Conservation (phyloP, 2,113 vertebrate species). For the Zosterops japonicus region DNA sequence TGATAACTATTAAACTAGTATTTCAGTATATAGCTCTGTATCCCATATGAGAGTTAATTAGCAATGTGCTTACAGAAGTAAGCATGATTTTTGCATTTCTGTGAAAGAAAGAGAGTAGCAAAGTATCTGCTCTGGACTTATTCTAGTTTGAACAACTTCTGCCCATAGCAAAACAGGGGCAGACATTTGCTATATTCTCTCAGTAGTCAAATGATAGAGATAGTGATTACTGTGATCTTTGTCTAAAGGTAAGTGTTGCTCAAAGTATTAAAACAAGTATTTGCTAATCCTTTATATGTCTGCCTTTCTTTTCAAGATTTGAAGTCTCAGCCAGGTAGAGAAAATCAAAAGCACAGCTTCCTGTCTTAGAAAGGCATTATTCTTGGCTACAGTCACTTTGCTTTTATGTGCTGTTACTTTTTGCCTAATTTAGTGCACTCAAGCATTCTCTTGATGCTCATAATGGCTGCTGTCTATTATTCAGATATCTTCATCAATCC, state of each 20-base stretch:
- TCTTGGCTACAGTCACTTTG: background rate
- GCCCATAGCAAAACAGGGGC: background rate
- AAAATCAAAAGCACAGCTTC: slow-evolving; percentile 1
- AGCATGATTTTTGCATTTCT: background rate
- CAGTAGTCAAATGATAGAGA: background rate
- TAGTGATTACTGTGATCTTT: background rate
- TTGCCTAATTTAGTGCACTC: background rate
- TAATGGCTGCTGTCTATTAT: background rate
- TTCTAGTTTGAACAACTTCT: background rate
- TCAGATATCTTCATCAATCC: slow-evolving; percentile 46
- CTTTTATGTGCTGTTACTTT: background rate
- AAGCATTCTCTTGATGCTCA: background rate
- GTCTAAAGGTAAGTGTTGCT: background rate
- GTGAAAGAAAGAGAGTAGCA: background rate
- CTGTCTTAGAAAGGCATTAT: background rate
- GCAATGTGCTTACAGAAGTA: background rate
- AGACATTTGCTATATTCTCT: background rate
- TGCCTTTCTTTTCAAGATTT: background rate
- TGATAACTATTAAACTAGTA: background rate
- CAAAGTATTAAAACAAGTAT: background rate
- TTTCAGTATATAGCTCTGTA: background rate
- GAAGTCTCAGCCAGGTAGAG: background rate
- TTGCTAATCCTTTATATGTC: background rate
- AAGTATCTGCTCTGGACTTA: background rate
- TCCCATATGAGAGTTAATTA: background rate